Base-by-base conservation (phyloP, 1,140 invertebrate species). In the Calephelis virginiensis region DNA sequence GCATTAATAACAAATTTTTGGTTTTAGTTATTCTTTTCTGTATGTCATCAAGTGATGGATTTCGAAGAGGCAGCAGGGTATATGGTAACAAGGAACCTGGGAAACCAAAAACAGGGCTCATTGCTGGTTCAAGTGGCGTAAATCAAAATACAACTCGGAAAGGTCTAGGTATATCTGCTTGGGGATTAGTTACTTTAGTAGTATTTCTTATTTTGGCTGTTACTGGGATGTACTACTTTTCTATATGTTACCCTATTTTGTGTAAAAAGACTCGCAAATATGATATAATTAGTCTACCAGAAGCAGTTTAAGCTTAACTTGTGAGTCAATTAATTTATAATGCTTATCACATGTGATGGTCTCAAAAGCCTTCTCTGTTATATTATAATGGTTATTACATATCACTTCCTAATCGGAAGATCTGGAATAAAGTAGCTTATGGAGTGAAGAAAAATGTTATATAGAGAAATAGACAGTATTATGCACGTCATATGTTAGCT, bases 171-270 rank as follows among this genome's bases (percentile, higher is more conserved):
- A 80, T 94, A 12, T 93, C 93, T 3, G 93, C 93, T 3, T 94
- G 93, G 90, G 93, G 93, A 43, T 91, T 94, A 37, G 90, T 94
- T 17, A 81, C 89, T 28, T 76, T 94, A 14, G 88, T 93, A 70
- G 81, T 94, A 8, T 85, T 85, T 28, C 73, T 92, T 8, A 92
- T 93, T 60, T 70, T 94, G n/a, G 72, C 89, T 11, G 90, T 90
- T n/a, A 85, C 92, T 59, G 88, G 91, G 8, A 90, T 92, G 60
- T 94, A 94, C 76, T 94, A 94, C 72, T 92, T 93, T 68, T 92
- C 93, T 38, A 91, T 94, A 68, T 94, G 93, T 73, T 94, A 94
- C 81, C 93, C 93, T 9, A 86, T 93, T 63, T 68, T 94, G 11
- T 94, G 92, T 72, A 91, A 92, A 67, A 93, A 92, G 65, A 88